phyloP scores from a whole-genome alignment of 2,113 vertebrate species.

The Hypomesus transpacificus region DNA sequence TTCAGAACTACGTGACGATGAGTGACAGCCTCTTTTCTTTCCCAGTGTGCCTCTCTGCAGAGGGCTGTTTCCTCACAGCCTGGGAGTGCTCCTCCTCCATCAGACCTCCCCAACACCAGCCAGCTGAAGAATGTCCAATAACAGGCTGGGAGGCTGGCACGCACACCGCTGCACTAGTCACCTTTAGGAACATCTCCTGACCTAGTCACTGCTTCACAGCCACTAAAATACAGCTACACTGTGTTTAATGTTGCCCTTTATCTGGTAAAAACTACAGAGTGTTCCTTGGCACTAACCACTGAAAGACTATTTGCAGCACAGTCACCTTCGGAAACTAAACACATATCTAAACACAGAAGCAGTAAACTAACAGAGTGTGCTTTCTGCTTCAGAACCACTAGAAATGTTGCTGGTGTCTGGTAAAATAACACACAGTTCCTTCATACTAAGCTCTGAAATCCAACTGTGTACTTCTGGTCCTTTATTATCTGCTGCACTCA shows the following conservation, averaged over 20 bases:
- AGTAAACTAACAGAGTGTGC: too few relatives aligned
- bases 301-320: neutral
- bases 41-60: too few relatives aligned
- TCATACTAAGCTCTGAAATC: too few relatives aligned
- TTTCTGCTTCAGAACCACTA: too few relatives aligned
- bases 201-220: neutral
- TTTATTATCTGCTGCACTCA: too few relatives aligned
- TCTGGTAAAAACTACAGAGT: neutral
- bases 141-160: constrained; percentile 7
- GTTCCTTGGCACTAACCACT: neutral
- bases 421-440: too few relatives aligned
- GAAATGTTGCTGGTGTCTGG: too few relatives aligned
- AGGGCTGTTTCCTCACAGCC: neutral
- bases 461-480: too few relatives aligned
- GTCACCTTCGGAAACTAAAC: neutral
- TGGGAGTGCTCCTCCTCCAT: neutral
- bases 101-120: neutral
- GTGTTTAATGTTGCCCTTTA: too few relatives aligned
- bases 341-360: too few relatives aligned
- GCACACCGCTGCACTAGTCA: constrained; percentile 17
- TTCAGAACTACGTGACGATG: too few relatives aligned
- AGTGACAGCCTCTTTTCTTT: too few relatives aligned
- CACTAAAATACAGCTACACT: neutral
- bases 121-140: constrained; percentile 25
- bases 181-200: constrained; percentile 16